Conservation (phyloP, 2,888 invertebrate species). For the Cheilosia vulpina region DNA sequence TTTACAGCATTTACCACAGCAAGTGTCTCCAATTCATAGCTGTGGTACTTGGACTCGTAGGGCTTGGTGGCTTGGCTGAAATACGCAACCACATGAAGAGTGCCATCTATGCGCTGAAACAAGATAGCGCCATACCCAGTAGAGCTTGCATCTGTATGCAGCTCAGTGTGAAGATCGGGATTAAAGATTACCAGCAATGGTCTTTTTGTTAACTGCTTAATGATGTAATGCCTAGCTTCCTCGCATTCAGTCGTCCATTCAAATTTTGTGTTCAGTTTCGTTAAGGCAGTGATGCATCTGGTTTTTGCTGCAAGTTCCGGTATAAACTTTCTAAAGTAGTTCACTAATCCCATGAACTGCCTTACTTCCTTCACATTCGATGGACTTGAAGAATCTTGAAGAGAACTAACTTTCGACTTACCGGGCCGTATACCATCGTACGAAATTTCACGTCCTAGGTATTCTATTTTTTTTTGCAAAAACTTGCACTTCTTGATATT, state of each 20-base stretch:
- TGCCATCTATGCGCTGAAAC: conserved; percentile 42
- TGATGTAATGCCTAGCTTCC: conserved; percentile 11
- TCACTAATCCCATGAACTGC: conserved; percentile 43
- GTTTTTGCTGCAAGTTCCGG: conserved; percentile 27
- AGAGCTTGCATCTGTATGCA: conserved; percentile 57
- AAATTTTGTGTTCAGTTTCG: conserved; percentile 6
- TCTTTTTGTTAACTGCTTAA: conserved; percentile 17
- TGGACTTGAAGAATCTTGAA: conserved; percentile 26
- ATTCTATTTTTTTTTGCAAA: conserved; percentile 67
- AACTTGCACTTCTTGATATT: conserved; percentile 74
- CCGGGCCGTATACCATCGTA: conserved; percentile 38
- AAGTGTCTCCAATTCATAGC: conserved; percentile 28
- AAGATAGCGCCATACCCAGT: conserved; percentile 36
- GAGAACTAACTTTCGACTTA: conserved; percentile 25
- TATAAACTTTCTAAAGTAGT: conserved; percentile 48
- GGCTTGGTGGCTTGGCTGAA: conserved; percentile 48
- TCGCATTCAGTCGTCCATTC: conserved; percentile 12
- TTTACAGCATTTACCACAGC: conserved; percentile 32
- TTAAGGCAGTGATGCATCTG: conserved; percentile 11
- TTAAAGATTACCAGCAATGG: conserved; percentile 38
- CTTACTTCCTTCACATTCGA: conserved; percentile 34
- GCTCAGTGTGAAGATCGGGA: conserved; percentile 32
- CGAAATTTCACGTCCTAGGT: conserved; percentile 76
- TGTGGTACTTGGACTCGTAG: conserved; percentile 31
- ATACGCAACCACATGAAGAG: conserved; percentile 43